These are phyloP conservation scores for Netelia fuscicornis DNA, from an alignment of 2,888 invertebrate species.

Conservation along the genomic window DNA sequence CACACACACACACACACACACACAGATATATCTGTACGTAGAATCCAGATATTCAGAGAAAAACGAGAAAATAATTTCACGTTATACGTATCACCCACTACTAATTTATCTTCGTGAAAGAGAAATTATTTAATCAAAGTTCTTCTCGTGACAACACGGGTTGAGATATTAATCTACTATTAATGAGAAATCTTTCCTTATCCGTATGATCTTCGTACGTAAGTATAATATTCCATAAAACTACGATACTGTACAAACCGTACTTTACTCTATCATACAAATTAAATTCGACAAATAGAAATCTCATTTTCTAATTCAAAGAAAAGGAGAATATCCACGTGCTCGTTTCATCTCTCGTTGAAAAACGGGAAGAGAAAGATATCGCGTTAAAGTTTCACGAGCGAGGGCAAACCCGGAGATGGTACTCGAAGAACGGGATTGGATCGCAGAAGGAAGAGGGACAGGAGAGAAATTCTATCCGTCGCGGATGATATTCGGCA, in stretches of 20 bases:
- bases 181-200: conserved; percentile 23
- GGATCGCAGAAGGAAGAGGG: conserved; percentile 26
- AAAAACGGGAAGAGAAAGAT: conserved; percentile 1
- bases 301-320: conserved; percentile 35
- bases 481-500: conserved; percentile 42
- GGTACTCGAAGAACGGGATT: neutral
- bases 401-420: neutral
- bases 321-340: neutral
- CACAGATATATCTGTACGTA: neutral
- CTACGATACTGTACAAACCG: neutral
- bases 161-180: conserved; percentile 8
- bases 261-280: neutral
- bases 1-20: neutral
- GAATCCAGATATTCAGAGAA: neutral
- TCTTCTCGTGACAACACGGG: conserved; percentile 1
- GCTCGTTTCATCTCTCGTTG: neutral
- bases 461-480: conserved; percentile 12
- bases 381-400: conserved; percentile 18
- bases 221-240: neutral
- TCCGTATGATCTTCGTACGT: neutral
- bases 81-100: no score
- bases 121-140: conserved; percentile 3
- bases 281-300: conserved; percentile 28
- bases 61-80: conserved; percentile 34
- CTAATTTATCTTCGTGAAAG: neutral